phyloP scores from a whole-genome alignment of 2,888 invertebrate genomes.

The Stegana nigrithorax region DNA sequence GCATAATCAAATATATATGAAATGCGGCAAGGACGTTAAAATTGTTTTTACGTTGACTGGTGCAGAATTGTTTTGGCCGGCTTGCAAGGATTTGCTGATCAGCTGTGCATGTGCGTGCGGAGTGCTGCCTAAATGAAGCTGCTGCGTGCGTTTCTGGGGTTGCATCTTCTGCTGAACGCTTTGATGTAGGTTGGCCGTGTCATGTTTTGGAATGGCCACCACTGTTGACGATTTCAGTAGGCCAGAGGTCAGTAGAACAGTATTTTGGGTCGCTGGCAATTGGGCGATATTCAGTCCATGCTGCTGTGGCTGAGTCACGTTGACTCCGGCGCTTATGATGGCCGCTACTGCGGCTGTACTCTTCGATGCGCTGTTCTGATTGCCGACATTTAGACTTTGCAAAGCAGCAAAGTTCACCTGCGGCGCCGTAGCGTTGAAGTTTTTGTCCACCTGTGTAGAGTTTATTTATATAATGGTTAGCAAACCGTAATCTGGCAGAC shows the following conservation, averaged over 20 bases:
- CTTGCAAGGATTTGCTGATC: slow-evolving; percentile 28
- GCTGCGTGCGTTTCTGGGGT: slow-evolving; percentile 14
- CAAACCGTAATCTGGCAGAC: neutral
- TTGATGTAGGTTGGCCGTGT: slow-evolving; percentile 22
- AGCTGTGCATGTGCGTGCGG: slow-evolving; percentile 23
- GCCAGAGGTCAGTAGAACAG: slow-evolving; percentile 39
- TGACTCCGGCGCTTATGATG: slow-evolving; percentile 21
- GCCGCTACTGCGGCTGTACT: slow-evolving; percentile 13
- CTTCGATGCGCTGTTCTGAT: slow-evolving; percentile 54
- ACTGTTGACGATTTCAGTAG: slow-evolving; percentile 45
- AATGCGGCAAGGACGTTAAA: neutral
- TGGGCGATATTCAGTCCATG: slow-evolving; percentile 8
- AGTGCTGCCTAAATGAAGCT: slow-evolving; percentile 13
- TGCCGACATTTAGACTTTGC: slow-evolving; percentile 52
- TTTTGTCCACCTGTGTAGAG: slow-evolving; percentile 73
- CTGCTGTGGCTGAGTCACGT: slow-evolving; percentile 35
- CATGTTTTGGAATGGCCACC: slow-evolving; percentile 33
- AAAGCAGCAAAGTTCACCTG: slow-evolving; percentile 46
- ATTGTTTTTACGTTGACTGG: slow-evolving; percentile 50
- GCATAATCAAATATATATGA: neutral
- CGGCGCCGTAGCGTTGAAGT: slow-evolving; percentile 76
- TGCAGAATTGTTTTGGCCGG: slow-evolving; percentile 56
- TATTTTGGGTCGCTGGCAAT: slow-evolving; percentile 36
- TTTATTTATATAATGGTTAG: neutral
- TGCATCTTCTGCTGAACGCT: slow-evolving; percentile 27